Conservation (phyloP, 2,113 vertebrate species). For the Otolemur garnettii region DNA sequence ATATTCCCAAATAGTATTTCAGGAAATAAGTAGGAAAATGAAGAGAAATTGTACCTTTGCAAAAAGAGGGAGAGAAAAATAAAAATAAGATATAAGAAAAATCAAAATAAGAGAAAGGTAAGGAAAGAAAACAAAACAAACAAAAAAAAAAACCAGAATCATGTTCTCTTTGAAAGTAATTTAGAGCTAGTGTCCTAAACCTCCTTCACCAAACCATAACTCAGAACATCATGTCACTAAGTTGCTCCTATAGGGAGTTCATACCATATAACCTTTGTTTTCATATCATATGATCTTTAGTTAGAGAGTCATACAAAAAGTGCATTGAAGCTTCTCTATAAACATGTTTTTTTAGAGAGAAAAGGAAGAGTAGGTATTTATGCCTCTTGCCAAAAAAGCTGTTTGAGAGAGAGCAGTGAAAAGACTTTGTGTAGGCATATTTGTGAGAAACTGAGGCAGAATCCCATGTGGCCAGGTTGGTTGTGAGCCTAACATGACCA, state of each 20-base stretch:
- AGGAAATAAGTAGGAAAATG: not conserved
- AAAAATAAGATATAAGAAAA: not conserved
- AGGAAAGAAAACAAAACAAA: not conserved
- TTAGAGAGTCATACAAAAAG: not conserved
- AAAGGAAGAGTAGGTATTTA: not conserved
- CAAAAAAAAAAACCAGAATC: not conserved
- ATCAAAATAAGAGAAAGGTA: not conserved
- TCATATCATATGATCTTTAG: not conserved
- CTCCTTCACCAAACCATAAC: not conserved
- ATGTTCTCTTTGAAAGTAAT: not conserved
- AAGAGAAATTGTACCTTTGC: not conserved
- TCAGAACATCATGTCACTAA: not conserved
- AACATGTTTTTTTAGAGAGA: not conserved
- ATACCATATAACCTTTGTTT: not conserved
- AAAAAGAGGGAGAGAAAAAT: not conserved
- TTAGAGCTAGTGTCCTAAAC: not conserved
- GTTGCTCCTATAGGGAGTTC: not conserved
- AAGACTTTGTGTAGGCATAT: no score
- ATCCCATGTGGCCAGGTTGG: no score
- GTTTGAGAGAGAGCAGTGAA: no score
- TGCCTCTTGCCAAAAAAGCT: no score
- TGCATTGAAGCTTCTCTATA: not conserved
- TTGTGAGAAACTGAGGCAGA: no score
- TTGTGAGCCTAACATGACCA: no score
- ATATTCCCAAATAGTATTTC: no score